These are phyloP conservation scores for Ceratina calcarata DNA, from an alignment of 1,140 invertebrate species.

Conservation along the genomic window DNA sequence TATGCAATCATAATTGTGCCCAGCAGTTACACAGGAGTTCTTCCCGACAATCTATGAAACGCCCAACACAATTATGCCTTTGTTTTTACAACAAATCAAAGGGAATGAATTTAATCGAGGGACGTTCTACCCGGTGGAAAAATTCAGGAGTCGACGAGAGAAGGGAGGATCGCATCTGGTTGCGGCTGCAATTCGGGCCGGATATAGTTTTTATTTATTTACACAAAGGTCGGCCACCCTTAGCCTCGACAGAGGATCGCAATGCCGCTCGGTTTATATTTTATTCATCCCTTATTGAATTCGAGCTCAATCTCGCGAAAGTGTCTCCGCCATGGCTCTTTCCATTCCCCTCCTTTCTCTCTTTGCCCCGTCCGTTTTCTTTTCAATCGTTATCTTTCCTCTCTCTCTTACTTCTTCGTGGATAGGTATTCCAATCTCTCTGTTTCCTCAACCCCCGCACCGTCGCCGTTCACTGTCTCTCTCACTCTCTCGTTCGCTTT, in stretches of 20 bases:
- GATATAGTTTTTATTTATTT: conserved; percentile 77
- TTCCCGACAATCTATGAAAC: neutral
- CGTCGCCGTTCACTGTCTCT: neutral
- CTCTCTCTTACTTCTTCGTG: conserved; percentile 48
- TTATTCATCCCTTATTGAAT: conserved; percentile 81
- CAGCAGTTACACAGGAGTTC: neutral
- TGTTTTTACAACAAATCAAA: neutral
- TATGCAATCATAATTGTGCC: too few species aligned
- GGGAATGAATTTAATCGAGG: conserved; percentile 27
- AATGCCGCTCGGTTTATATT: conserved; percentile 75
- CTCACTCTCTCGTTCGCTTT: neutral
- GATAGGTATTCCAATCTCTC: conserved; percentile 64
- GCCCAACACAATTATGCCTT: neutral
- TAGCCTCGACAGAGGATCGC: conserved; percentile 53
- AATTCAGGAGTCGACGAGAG: conserved; percentile 45
- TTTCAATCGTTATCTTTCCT: conserved; percentile 50
- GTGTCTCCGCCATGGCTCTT: conserved; percentile 72
- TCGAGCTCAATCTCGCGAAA: conserved; percentile 79
- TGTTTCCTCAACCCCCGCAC: conserved; percentile 47
- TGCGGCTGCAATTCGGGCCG: conserved; percentile 27
- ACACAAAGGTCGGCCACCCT: conserved; percentile 61
- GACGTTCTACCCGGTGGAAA: conserved; percentile 35
- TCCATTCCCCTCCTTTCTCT: conserved; percentile 47
- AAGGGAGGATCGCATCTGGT: conserved; percentile 19
- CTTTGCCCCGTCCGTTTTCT: conserved; percentile 52